Evolutionary conservation across 2,113 vertebrate genomes (phyloP).

Genomic region (Alethe diademata): DNA sequence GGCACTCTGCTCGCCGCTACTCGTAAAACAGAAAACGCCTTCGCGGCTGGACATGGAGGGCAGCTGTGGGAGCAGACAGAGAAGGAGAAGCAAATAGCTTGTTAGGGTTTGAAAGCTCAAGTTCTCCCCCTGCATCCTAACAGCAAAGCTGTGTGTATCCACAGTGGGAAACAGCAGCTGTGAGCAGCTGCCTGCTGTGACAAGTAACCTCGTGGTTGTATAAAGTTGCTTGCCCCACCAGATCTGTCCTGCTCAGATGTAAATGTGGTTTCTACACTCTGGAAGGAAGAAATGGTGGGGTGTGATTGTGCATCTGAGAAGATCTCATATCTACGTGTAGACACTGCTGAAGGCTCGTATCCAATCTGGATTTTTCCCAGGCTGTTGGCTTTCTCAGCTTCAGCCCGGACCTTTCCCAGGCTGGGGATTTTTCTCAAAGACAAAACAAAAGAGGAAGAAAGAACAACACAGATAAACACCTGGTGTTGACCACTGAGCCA

Average conservation of each 20-base stretch:
- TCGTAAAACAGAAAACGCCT: background rate
- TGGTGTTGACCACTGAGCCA: too few species aligned
- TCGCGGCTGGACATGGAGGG: background rate
- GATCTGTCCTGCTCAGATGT: background rate
- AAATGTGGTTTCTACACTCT: background rate
- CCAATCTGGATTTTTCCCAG: too few species aligned
- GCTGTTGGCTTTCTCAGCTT: too few species aligned
- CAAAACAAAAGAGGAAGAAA: too few species aligned
- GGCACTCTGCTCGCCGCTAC: background rate
- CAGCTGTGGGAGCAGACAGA: background rate
- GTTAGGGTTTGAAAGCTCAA: background rate
- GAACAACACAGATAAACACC: too few species aligned
- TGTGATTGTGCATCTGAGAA: background rate
- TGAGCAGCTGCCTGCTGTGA: background rate
- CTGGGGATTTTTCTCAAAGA: too few species aligned
- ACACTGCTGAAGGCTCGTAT: too few species aligned
- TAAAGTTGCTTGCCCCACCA: background rate
- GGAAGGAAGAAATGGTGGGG: background rate
- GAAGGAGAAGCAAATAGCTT: background rate
- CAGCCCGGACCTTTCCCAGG: too few species aligned
- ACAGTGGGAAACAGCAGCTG: background rate
- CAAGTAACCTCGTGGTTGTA: background rate
- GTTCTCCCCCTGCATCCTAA: background rate
- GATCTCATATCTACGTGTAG: background rate
- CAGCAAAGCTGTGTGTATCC: background rate